Evolutionary conservation across 2,888 invertebrate species (phyloP), one percentile per base, ranked within the genome.

Genomic region (Xestia sexstrigata): DNA sequence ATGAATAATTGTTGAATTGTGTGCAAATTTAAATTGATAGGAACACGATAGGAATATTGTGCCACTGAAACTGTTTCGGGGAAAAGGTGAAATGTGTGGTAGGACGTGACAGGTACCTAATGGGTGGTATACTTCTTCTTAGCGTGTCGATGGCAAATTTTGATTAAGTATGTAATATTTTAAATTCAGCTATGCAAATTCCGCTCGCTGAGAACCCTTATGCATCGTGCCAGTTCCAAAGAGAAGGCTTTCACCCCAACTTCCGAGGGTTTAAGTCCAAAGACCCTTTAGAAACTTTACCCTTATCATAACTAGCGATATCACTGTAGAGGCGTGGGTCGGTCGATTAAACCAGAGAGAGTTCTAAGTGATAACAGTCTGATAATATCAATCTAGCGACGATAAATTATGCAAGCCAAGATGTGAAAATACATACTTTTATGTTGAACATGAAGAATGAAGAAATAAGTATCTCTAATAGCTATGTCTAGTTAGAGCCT

Each of bases 321-420:
- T 55, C 52, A 63, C 26, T 39, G 58, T 45, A 35, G 30, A 45
- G 58, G 78, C 65, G 79, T 71, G 15, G 45, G 23, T 71, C 13
- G 39, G 15, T 70, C 71, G 68, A 75, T 81, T 80, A 60, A 80
- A n/a, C 26, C 30, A 52, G 65, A 70, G 84, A 70, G 70, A 82
- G 76, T 63, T 70, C 6, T 11, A 49, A 58, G 20, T 71, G 82
- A 68, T 81, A 74, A 74, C 17, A 45, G 45, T 68, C 47, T 30
- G 85, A 82, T 82, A 75, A 74, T 49, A 74, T 74, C 76, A 81
- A 62, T 75, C 65, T 78, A 58, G 11, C 30, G 20, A 11, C 58
- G 47, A 15, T 76, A 39, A 39, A 9, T 9, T 7, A 42, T 17
- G 47, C 47, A 47, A 30, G 63, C 39, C 39, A 52, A 6, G 39